These are phyloP conservation scores for Pemphredon lugubris DNA, from an alignment of 2,888 invertebrate genomes.

Conservation along the genomic window DNA sequence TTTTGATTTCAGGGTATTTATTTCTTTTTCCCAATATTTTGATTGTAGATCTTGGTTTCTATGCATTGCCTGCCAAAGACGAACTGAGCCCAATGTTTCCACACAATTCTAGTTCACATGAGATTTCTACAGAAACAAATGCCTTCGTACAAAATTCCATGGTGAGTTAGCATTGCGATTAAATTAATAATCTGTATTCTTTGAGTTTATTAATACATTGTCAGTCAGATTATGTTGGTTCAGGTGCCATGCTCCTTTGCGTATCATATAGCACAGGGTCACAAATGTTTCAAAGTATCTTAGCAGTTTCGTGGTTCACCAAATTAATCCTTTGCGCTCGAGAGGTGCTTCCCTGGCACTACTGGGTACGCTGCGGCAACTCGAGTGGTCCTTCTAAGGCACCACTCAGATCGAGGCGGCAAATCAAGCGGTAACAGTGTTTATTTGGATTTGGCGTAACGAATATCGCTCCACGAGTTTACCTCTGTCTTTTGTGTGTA, in stretches of 20 bases:
- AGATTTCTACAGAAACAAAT: conserved; percentile 83
- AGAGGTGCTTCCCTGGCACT: conserved; percentile 11
- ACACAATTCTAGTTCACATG: conserved; percentile 83
- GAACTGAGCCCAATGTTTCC: conserved; percentile 83
- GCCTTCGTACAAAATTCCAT: conserved; percentile 83
- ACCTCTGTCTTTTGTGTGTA: conserved; percentile 3
- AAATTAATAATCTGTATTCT: neutral
- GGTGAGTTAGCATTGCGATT: conserved; percentile 69
- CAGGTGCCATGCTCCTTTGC: too few species aligned
- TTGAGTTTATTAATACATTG: too few species aligned
- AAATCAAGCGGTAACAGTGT: conserved; percentile 11
- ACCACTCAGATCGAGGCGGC: conserved; percentile 11
- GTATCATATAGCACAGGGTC: too few species aligned
- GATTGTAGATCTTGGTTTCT: conserved; percentile 81
- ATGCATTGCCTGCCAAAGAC: conserved; percentile 83
- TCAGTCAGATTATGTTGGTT: too few species aligned
- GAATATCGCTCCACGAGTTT: conserved; percentile 10
- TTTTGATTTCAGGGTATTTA: neutral
- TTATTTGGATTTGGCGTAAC: conserved; percentile 9
- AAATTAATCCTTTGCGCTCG: conserved; percentile 12
- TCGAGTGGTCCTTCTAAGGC: conserved; percentile 15
- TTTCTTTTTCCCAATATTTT: neutral
- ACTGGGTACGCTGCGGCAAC: conserved; percentile 4
- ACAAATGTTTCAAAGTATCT: too few species aligned
- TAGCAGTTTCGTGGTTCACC: too few species aligned